A percentile compares a stretch with the other conserved stretches of the same genome.
These are phyloP conservation scores for Odontamblyopus rebecca DNA, from an alignment of 2,797 vertebrate species.

Conservation along the genomic window DNA sequence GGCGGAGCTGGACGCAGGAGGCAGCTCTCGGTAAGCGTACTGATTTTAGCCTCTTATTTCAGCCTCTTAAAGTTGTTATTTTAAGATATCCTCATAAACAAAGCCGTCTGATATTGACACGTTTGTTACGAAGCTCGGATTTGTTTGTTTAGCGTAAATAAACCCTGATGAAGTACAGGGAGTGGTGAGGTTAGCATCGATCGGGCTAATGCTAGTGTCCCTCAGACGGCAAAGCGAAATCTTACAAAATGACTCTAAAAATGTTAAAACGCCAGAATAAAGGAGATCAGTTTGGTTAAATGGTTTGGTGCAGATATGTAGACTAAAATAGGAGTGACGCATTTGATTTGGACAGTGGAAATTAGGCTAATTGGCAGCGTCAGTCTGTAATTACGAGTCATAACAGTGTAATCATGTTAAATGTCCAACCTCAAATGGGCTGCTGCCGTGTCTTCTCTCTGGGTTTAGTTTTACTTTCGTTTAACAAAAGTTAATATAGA, in stretches of 20 bases:
- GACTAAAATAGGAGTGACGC: not conserved
- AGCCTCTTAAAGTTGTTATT: accelerated
- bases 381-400: slow-evolving; percentile 5
- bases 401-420: not conserved
- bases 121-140: not conserved
- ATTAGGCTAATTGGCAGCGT: not conserved
- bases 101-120: accelerated
- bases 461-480: not conserved
- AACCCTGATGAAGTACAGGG: slow-evolving; percentile 39
- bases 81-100: accelerated
- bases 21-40: slow-evolving; percentile 68
- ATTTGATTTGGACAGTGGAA: not conserved
- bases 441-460: not conserved
- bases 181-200: slow-evolving; percentile 66
- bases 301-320: accelerated
- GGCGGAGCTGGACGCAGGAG: slow-evolving; percentile 59
- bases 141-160: not conserved
- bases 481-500: too few relatives aligned
- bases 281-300: not conserved
- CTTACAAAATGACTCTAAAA: not conserved
- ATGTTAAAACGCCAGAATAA: not conserved
- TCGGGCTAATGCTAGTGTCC: slow-evolving; percentile 24
- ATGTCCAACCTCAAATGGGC: not conserved
- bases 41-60: not conserved
- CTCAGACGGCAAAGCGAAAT: slow-evolving; percentile 26